Base-by-base conservation (phyloP, 1,140 invertebrate genomes). In the Drosophila rufa region DNA sequence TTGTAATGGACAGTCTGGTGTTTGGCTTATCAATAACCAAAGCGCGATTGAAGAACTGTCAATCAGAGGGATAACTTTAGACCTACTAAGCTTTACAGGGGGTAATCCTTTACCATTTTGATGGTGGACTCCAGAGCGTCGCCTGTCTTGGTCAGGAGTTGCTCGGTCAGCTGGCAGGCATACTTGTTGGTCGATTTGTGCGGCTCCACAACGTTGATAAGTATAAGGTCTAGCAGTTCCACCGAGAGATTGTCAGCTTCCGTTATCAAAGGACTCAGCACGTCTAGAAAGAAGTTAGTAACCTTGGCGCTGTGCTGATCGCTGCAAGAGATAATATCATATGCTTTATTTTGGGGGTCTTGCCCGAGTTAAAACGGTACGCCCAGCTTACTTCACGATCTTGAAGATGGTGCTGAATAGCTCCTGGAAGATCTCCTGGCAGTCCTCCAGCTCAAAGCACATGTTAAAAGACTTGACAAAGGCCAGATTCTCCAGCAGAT, bases 391-490 rank as follows among this genome's bases (percentile, higher is more conserved):
- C 97, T 98, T 99, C 80, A 99, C 97, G 93, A 99, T 98, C 93
- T 96, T 97, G 93, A 99, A 99, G 95, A 99, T 98, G n/a, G 99
- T 95, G 53, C 96, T 96, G 93, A 99, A 99, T 1, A 99, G 94
- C 45, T 96, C 96, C 91, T 97, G 98, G 93, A 99, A 99, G 84
- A 99, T 99, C 93, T 99, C 97, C 93, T 99, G 98, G 84, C 97
- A 99, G 93, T 99, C 98, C 93, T 99, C 98, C 43, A 99, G 93
- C 92, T 99, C 98, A 93, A 99, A 98, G 93, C 98, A 99, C 96
- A 99, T 99, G 93, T 99, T 99, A 93, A 99, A 99, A 0, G 98
- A 99, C 93, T 99, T 99, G 22, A 99, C 98, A 93, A 98, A 99
- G 11, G 98, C 98, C 70, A 99, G 94, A 94, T 99, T 99, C 94